Conservation (phyloP, 1,140 invertebrate genomes). For the Nasonia longicornis region DNA sequence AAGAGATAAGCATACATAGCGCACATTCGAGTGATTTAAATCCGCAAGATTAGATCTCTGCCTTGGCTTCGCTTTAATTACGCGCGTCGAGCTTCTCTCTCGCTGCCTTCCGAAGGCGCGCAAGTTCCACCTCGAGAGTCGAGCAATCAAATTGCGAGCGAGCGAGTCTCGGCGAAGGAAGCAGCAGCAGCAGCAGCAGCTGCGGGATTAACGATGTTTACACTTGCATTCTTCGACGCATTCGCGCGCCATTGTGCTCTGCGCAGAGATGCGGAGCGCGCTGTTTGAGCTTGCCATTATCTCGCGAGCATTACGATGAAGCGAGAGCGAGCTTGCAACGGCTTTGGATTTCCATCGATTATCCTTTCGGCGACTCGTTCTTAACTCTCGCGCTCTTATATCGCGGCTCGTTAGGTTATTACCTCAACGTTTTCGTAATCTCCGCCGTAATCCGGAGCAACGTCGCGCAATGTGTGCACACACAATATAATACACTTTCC, state of each 20-base stretch:
- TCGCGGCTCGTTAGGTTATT: no score
- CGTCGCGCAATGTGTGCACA: no score
- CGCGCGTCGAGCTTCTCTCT: not conserved
- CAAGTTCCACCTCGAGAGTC: not conserved
- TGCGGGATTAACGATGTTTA: constrained; percentile 2
- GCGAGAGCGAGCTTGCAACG: not conserved
- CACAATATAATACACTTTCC: not conserved
- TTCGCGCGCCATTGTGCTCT: not conserved
- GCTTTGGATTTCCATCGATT: not conserved
- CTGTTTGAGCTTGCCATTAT: not conserved
- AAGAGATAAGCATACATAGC: no score
- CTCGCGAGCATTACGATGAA: not conserved
- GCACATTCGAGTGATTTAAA: not conserved
- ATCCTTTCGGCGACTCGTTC: not conserved
- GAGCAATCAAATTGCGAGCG: not conserved
- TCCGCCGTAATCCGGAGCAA: not conserved
- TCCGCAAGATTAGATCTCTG: constrained; percentile 4
- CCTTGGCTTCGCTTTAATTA: not conserved
- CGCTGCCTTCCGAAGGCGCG: no score
- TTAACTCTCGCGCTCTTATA: no score
- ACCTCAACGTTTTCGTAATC: not conserved
- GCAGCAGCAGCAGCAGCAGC: not conserved
- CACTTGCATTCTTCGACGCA: not conserved
- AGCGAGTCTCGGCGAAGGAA: not conserved
- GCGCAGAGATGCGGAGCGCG: not conserved